phyloP scores from a whole-genome alignment of 2,888 invertebrate genomes.

The Megaustenia siamemsis region DNA sequence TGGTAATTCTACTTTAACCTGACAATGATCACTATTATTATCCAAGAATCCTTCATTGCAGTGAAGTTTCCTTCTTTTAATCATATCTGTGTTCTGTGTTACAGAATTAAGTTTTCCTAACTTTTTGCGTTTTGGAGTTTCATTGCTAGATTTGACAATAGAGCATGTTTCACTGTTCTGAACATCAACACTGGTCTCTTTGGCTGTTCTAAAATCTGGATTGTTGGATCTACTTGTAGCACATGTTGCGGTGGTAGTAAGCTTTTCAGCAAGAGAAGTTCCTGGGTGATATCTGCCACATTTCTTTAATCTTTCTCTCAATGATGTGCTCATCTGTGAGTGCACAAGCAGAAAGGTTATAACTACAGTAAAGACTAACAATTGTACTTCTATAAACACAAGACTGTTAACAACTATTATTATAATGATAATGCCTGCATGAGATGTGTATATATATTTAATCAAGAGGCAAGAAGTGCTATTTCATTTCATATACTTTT shows the following conservation, averaged over 20 bases:
- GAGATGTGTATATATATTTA: no score
- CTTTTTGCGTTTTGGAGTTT: constrained; percentile 18
- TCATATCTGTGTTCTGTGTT: neutral
- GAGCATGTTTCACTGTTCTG: neutral
- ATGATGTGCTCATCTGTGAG: constrained; percentile 65
- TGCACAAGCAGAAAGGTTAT: neutral
- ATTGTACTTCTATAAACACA: no score
- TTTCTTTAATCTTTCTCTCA: constrained; percentile 69
- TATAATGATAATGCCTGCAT: no score
- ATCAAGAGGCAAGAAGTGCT: no score
- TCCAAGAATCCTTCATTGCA: neutral
- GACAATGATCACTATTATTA: neutral
- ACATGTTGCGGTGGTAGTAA: neutral
- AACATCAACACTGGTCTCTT: neutral
- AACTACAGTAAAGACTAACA: no score
- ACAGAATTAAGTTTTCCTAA: neutral
- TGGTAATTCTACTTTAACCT: no score
- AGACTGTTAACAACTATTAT: no score
- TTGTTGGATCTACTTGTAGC: neutral
- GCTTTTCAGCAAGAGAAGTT: constrained; percentile 31
- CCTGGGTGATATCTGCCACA: constrained; percentile 72
- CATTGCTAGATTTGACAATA: neutral
- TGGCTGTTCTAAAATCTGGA: neutral
- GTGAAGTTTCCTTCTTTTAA: constrained; percentile 22
- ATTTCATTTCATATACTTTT: no score